phyloP scores from a whole-genome alignment of 2,113 vertebrate species.

The Toxotes jaculatrix region DNA sequence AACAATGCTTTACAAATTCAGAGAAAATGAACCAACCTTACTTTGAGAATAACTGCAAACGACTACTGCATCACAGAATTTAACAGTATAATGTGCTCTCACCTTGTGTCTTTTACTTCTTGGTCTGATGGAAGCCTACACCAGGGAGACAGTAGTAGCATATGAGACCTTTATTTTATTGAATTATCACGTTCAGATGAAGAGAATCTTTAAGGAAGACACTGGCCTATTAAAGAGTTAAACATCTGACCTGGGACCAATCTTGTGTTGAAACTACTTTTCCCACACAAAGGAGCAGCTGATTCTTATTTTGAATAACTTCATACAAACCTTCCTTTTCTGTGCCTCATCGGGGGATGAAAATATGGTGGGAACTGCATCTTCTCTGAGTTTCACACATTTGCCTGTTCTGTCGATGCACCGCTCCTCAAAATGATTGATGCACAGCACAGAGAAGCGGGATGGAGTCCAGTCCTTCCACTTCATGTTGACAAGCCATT shows the following conservation, averaged over 20 bases:
- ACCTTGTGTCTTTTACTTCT: slow-evolving; percentile 67
- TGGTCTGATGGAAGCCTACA: slow-evolving; percentile 46
- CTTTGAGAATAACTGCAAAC: not conserved
- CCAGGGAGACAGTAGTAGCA: not conserved
- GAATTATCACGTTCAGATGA: not conserved
- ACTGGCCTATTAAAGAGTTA: not conserved
- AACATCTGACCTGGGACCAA: not conserved
- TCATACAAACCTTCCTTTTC: slow-evolving; percentile 53
- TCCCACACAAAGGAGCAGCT: not conserved
- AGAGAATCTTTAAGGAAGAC: not conserved
- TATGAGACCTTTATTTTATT: not conserved
- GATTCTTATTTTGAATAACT: not conserved
- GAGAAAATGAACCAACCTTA: not conserved
- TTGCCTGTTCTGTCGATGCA: slow-evolving; percentile 68
- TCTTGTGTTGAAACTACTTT: not conserved
- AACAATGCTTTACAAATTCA: not conserved
- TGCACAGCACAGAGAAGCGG: slow-evolving; percentile 76
- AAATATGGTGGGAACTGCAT: slow-evolving; percentile 78
- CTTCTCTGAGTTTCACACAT: slow-evolving; percentile 63
- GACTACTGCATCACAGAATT: not conserved
- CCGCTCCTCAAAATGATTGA: slow-evolving; percentile 75
- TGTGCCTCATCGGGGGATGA: slow-evolving; percentile 14
- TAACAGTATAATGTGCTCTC: not conserved
- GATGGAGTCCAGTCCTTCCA: slow-evolving; percentile 77
- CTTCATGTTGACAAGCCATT: slow-evolving; percentile 77